A percentile compares a stretch with the other conserved stretches of the same genome.
Conservation (phyloP, 2,888 invertebrate genomes). For the Sceliomorpha sp. region DNA sequence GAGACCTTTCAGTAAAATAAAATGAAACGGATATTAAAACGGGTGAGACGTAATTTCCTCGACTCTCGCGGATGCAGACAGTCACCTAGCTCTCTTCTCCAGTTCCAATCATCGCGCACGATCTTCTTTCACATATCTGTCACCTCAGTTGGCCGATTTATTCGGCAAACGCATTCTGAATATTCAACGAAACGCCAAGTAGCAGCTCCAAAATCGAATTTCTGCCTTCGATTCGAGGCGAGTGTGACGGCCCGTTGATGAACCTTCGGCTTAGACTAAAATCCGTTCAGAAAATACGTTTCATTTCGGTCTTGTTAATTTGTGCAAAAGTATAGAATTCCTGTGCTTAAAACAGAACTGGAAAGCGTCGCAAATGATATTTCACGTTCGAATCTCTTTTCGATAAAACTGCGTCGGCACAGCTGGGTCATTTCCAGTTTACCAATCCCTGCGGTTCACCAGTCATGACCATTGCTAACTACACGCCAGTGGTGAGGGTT, state of each 20-base stretch:
- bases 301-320: slow-evolving; percentile 1
- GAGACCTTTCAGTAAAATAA: slow-evolving; percentile 58
- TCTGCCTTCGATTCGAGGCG: slow-evolving; percentile 13
- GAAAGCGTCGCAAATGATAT: not conserved
- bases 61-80: no score
- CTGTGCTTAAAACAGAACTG: not conserved
- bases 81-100: slow-evolving; percentile 12
- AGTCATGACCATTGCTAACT: slow-evolving; percentile 18
- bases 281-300: slow-evolving; percentile 11
- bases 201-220: slow-evolving; percentile 42
- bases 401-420: slow-evolving; percentile 8
- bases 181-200: slow-evolving; percentile 67
- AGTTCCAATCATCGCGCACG: slow-evolving; percentile 25
- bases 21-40: slow-evolving; percentile 76
- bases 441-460: slow-evolving; percentile 26
- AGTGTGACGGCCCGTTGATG: slow-evolving; percentile 21
- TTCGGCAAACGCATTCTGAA: slow-evolving; percentile 69
- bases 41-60: slow-evolving; percentile 72
- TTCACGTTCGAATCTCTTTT: slow-evolving; percentile 14
- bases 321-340: slow-evolving; percentile 7
- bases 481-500: slow-evolving; percentile 1
- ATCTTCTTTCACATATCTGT: slow-evolving; percentile 51
- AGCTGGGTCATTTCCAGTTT: slow-evolving; percentile 11
- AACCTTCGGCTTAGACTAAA: slow-evolving; percentile 16
- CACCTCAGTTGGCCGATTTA: slow-evolving; percentile 64